Base-by-base conservation (phyloP, 1,140 invertebrate genomes). In the Amyelois transitella region DNA sequence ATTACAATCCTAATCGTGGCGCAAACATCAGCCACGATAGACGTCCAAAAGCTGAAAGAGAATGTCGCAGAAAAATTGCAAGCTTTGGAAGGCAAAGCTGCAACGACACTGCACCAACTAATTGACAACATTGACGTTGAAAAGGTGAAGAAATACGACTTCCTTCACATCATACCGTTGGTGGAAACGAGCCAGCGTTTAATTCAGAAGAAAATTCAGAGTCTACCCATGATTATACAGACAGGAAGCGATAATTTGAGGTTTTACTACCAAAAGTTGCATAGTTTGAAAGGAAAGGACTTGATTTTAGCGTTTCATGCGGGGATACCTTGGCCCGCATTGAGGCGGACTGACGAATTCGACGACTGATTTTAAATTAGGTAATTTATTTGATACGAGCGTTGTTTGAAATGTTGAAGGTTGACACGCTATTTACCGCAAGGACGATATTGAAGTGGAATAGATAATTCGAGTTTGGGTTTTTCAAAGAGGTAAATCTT, bases 71-170 rank as follows among this genome's bases (percentile, higher is more conserved):
- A 43, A 6, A 72, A 71, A 43, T 38, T 84, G 6, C 76, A 85
- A 49, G 64, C 58, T 3, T 57, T 81, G 2, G 70, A 70, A 47
- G 76, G 78, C 10, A 79, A 75, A 20, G 75, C 79, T 0, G 62
- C 70, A 1, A 58, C 58, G 2, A 72, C 75, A 18, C 54, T 82
- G 4, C 69, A 79, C 24, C 70, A 75, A 50, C 48, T 86, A 6
- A 71, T 69, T 5, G 68, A 75, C 0, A 77, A 71, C 20, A 77
- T 85, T 10, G 77, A 85, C 43, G 43, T 77, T 0, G 67, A 75
- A 21, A 85, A 82, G 51, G 54, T 75, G 0, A 71, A 38, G n/a
- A n/a, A 38, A 14, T 14, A 14, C 6, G 66, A 81, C 32, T 43
- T 76, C 0, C 45, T 72, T 3, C 60, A 71, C 20, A 54, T 76